Evolutionary conservation across 1,140 invertebrate species (phyloP).

Genomic region (Streblospio benedicti): DNA sequence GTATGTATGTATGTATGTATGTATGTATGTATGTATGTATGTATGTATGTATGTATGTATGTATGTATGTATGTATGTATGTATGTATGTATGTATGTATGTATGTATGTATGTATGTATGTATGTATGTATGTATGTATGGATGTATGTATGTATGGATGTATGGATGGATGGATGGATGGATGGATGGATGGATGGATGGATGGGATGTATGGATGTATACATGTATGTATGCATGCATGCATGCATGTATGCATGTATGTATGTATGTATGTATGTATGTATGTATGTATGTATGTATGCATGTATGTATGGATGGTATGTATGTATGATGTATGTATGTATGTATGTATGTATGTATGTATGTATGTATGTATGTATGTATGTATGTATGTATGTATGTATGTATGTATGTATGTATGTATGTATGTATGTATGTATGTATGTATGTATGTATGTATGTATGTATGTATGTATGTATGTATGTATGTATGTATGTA

Average conservation of each 20-base stretch:
- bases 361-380: slow-evolving; percentile 16
- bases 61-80: too few relatives aligned
- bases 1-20: too few relatives aligned
- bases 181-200: too few relatives aligned
- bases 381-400: slow-evolving; percentile 15
- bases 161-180: too few relatives aligned
- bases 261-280: neutral
- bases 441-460: slow-evolving; percentile 14
- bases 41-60: too few relatives aligned
- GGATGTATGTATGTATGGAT: too few relatives aligned
- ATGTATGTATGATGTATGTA: too few relatives aligned
- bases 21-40: too few relatives aligned
- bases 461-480: slow-evolving; percentile 17
- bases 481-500: slow-evolving; percentile 14
- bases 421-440: slow-evolving; percentile 14
- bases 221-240: slow-evolving; percentile 3
- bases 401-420: slow-evolving; percentile 15
- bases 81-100: too few relatives aligned
- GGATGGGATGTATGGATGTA: neutral
- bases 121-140: too few relatives aligned
- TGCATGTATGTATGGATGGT: slow-evolving; percentile 3
- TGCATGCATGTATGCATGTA: neutral
- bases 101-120: too few relatives aligned
- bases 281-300: neutral
- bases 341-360: slow-evolving; percentile 13